Conservation (phyloP, 1,140 invertebrate species). For the Tetramorium simillimum region DNA sequence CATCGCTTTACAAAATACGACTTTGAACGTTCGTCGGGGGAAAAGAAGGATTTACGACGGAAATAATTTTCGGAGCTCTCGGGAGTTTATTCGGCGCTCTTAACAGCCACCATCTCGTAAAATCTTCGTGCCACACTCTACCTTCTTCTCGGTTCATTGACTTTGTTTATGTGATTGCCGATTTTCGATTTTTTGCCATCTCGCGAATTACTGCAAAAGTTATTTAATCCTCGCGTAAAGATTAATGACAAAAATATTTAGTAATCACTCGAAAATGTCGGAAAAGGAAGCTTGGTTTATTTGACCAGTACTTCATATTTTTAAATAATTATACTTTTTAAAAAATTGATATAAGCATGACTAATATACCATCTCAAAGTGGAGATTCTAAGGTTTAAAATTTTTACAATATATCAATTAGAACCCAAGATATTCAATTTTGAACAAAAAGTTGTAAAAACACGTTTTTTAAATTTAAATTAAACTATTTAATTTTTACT, state of each 20-base stretch:
- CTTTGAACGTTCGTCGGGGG: constrained; percentile 22
- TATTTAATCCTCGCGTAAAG: neutral
- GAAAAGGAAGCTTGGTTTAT: too few relatives aligned
- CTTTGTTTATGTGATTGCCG: neutral
- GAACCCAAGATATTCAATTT: too few relatives aligned
- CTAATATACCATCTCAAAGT: too few relatives aligned
- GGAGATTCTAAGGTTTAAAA: too few relatives aligned
- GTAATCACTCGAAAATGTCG: neutral
- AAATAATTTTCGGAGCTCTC: constrained; percentile 68
- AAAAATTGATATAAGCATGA: too few relatives aligned
- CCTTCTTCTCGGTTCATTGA: constrained; percentile 30
- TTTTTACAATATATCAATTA: too few relatives aligned
- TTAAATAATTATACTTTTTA: too few relatives aligned
- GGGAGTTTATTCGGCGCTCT: constrained; percentile 65
- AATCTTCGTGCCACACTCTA: constrained; percentile 59
- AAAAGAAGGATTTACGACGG: constrained; percentile 44
- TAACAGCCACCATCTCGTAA: constrained; percentile 63
- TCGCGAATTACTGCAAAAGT: neutral
- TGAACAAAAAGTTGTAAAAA: too few relatives aligned
- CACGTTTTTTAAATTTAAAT: too few relatives aligned
- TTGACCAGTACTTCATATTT: too few relatives aligned
- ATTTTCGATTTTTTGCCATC: constrained; percentile 1
- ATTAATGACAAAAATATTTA: neutral
- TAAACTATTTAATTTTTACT: too few relatives aligned
- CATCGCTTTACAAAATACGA: constrained; percentile 20